Conservation (phyloP, 2,797 vertebrate genomes). For the Pseudomugil gertrudae region DNA sequence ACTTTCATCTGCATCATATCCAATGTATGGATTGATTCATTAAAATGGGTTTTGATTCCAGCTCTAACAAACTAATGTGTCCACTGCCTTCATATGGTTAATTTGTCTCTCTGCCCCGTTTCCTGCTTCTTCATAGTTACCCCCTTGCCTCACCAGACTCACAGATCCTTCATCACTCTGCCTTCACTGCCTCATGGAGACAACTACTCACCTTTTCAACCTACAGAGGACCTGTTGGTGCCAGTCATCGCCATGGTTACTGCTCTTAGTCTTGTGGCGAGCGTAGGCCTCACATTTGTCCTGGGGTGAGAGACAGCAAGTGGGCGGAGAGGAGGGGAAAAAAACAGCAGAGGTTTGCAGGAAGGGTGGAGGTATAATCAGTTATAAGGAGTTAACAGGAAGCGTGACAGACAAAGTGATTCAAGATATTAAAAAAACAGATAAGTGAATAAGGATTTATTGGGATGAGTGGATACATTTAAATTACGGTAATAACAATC, state of each 20-base stretch:
- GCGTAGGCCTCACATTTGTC: slow-evolving; percentile 55
- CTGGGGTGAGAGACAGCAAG: slow-evolving; percentile 64
- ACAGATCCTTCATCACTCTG: slow-evolving; percentile 29
- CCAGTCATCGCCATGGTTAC: slow-evolving; percentile 54
- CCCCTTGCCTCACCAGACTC: slow-evolving; percentile 36
- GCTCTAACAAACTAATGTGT: background rate
- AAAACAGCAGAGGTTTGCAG: slow-evolving; percentile 13
- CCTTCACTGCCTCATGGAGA: slow-evolving; percentile 46
- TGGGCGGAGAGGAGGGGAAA: slow-evolving; percentile 25
- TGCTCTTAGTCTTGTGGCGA: slow-evolving; percentile 54
- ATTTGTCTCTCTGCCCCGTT: background rate
- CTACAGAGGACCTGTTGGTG: slow-evolving; percentile 34
- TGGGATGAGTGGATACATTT: slow-evolving; percentile 9
- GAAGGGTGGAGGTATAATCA: slow-evolving; percentile 30
- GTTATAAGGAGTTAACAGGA: slow-evolving; percentile 15
- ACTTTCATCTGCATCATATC: background rate
- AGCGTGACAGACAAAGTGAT: slow-evolving; percentile 16
- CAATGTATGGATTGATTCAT: background rate
- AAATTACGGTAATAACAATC: rapidly evolving
- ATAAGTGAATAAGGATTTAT: slow-evolving; percentile 12
- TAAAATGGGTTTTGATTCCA: background rate
- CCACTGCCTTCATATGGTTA: background rate
- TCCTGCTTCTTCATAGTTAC: slow-evolving; percentile 50
- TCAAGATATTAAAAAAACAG: slow-evolving; percentile 3
- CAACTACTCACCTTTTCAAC: slow-evolving; percentile 24